Conservation (phyloP, 2,113 vertebrate genomes). For the Himantopus leucocephalus region DNA sequence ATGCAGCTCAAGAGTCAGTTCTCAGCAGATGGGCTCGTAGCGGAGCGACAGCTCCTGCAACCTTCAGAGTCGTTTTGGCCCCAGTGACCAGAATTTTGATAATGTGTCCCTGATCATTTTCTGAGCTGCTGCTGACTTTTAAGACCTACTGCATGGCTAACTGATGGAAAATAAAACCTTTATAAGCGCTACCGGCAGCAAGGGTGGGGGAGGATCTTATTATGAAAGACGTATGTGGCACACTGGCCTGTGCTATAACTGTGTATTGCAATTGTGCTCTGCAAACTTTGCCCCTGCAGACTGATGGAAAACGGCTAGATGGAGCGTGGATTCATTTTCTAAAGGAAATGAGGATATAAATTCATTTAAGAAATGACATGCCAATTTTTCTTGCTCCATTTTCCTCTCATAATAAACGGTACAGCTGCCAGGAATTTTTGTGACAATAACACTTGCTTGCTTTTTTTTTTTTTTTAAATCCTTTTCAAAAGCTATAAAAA, state of each 20-base stretch:
- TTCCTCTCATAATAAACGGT: constrained; percentile 58
- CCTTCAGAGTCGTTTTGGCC: neutral
- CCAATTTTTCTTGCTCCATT: constrained; percentile 65
- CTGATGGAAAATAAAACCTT: constrained; percentile 57
- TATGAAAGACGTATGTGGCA: neutral
- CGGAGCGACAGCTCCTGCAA: neutral
- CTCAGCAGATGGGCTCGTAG: neutral
- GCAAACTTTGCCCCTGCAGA: constrained; percentile 60
- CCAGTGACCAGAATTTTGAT: neutral
- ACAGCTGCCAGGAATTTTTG: constrained; percentile 63
- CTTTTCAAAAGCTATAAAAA: neutral
- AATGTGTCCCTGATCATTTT: neutral
- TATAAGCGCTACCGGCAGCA: neutral
- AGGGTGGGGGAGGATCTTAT: neutral
- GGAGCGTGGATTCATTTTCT: constrained; percentile 61
- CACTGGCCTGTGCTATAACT: neutral
- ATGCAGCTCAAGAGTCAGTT: neutral
- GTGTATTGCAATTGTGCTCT: constrained; percentile 42
- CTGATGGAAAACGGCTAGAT: constrained; percentile 46
- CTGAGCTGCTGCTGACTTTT: constrained; percentile 47
- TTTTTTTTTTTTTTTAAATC: neutral
- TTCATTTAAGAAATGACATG: constrained; percentile 68
- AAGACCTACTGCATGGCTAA: constrained; percentile 24
- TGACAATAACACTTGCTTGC: constrained; percentile 60
- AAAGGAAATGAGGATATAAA: constrained; percentile 70